Evolutionary conservation across 2,113 vertebrate species (phyloP).

Genomic region (Gallinago media): DNA sequence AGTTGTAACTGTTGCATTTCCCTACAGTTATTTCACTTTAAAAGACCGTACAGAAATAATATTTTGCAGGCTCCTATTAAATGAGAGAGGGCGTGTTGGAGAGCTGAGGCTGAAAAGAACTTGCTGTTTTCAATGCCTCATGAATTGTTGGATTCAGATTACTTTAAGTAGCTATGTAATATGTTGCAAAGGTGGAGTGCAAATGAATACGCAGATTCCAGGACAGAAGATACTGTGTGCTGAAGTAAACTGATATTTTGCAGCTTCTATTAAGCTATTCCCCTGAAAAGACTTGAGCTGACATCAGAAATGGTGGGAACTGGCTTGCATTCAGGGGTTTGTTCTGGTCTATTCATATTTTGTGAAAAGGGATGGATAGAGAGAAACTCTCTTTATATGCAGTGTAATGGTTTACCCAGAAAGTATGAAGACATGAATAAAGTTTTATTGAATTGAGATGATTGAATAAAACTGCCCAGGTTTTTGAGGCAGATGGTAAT

Average conservation of each 20-base stretch:
- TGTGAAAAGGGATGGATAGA: not conserved
- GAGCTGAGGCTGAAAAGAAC: constrained; percentile 49
- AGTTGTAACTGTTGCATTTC: not conserved
- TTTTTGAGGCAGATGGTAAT: not conserved
- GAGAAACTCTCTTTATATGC: not conserved
- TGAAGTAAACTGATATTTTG: constrained; percentile 72
- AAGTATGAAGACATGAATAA: constrained; percentile 20
- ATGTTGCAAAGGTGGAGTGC: constrained; percentile 54
- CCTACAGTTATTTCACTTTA: not conserved
- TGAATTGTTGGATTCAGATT: constrained; percentile 71
- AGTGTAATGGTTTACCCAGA: not conserved
- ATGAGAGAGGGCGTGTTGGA: constrained; percentile 28
- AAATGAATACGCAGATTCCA: constrained; percentile 56
- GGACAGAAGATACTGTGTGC: constrained; percentile 77
- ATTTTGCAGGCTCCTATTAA: not conserved
- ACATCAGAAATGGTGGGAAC: constrained; percentile 77
- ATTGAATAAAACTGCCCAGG: not conserved
- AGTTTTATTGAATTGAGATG: not conserved
- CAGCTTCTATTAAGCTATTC: constrained; percentile 57
- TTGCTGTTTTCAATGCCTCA: constrained; percentile 66
- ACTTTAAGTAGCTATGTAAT: constrained; percentile 63
- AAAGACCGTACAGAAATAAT: not conserved
- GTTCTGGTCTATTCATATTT: constrained; percentile 53
- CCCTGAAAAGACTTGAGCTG: constrained; percentile 43
- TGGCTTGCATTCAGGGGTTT: constrained; percentile 61